Evolutionary conservation across 1,140 invertebrate species (phyloP).

Genomic region (Centruroides sculpturatus): DNA sequence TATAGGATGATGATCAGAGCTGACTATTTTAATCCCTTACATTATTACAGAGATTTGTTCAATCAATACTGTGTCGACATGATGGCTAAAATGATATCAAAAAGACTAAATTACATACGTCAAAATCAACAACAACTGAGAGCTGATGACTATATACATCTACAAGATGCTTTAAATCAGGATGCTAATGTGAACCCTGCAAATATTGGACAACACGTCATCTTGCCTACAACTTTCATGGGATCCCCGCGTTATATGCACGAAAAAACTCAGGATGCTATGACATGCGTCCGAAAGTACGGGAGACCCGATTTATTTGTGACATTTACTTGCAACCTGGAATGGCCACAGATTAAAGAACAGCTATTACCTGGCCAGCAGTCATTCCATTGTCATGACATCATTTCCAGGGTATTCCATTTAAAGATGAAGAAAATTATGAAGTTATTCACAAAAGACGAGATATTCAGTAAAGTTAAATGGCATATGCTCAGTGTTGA

Average conservation of each 20-base stretch:
- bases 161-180: neutral
- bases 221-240: constrained; percentile 9
- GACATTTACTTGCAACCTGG: constrained; percentile 36
- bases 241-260: constrained; percentile 22
- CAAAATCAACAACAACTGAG: neutral
- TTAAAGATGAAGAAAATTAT: too few species aligned
- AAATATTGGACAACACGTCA: neutral
- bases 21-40: too few species aligned
- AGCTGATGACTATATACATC: neutral
- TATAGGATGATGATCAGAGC: too few species aligned
- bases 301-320: constrained; percentile 34
- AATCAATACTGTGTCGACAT: too few species aligned
- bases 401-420: too few species aligned
- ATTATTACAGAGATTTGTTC: too few species aligned
- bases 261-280: constrained; percentile 30
- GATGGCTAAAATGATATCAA: neutral
- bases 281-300: constrained; percentile 33
- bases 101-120: neutral
- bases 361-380: constrained; percentile 14
- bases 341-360: constrained; percentile 27
- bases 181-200: neutral
- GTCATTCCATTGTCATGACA: neutral
- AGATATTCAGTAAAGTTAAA: neutral
- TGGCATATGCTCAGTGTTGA: neutral
- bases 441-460: too few species aligned